phyloP scores from a whole-genome alignment of 1,140 invertebrate genomes.

The Zaprionus tsacasi region DNA sequence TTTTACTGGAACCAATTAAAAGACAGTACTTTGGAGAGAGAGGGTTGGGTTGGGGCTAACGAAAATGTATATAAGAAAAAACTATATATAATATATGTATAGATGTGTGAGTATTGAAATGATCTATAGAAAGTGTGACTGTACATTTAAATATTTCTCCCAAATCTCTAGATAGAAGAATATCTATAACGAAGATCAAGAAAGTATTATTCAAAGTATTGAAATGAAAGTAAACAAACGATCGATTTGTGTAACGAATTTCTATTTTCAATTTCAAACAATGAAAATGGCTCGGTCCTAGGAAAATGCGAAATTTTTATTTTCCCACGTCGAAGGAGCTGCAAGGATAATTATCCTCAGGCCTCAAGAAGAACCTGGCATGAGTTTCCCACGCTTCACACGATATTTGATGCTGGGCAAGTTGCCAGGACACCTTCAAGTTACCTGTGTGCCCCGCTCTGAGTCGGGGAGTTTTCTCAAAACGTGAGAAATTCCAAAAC shows the following conservation, averaged over 20 bases:
- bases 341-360: conserved; percentile 58
- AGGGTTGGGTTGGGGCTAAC: too few relatives aligned
- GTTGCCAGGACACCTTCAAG: conserved; percentile 45
- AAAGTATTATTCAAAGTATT: not conserved
- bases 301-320: conserved; percentile 18
- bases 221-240: not conserved
- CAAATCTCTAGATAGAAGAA: not conserved
- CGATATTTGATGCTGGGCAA: conserved; percentile 34
- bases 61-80: too few relatives aligned
- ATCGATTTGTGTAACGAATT: not conserved
- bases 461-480: conserved; percentile 26
- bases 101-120: too few relatives aligned
- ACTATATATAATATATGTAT: too few relatives aligned
- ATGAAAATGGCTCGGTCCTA: conserved; percentile 13
- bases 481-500: conserved; percentile 77
- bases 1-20: not conserved
- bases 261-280: conserved; percentile 1
- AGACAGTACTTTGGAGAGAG: not conserved
- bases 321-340: conserved; percentile 64
- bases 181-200: not conserved
- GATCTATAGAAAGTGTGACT: not conserved
- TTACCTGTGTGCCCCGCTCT: conserved; percentile 46
- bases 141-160: not conserved
- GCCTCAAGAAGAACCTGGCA: conserved; percentile 13
- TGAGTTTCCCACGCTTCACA: conserved; percentile 75